These are phyloP conservation scores for Protodeltote pygarga DNA, from an alignment of 2,888 invertebrate genomes.

Conservation along the genomic window DNA sequence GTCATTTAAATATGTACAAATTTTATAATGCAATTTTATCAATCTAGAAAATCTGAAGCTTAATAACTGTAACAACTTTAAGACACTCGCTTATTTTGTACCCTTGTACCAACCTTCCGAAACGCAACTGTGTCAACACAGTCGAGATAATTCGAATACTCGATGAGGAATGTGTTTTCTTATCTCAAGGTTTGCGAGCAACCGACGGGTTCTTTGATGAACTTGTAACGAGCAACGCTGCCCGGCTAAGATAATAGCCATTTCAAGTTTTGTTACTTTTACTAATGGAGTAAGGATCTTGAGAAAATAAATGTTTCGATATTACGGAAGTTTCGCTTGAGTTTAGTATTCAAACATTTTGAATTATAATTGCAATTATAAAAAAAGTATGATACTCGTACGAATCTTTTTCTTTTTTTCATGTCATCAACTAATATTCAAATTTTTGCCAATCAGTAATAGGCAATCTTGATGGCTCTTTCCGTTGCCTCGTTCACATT, in stretches of 20 bases:
- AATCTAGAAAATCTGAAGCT: too few relatives aligned
- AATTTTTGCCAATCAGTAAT: too few relatives aligned
- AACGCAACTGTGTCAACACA: conserved; percentile 81
- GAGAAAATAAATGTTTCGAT: conserved; percentile 38
- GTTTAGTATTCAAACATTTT: background rate
- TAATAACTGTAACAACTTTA: too few relatives aligned
- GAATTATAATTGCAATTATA: background rate
- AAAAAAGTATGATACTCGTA: too few relatives aligned
- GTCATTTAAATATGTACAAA: too few relatives aligned
- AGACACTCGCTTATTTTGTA: conserved; percentile 33
- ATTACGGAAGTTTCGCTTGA: conserved; percentile 13
- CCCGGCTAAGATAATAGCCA: conserved; percentile 51
- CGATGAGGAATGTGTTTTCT: conserved; percentile 81
- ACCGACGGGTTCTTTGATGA: conserved; percentile 74
- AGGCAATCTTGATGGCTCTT: too few relatives aligned
- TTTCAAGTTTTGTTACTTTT: conserved; percentile 54
- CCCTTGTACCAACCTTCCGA: conserved; percentile 42
- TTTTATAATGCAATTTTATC: too few relatives aligned
- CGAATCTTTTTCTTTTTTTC: too few relatives aligned
- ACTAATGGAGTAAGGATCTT: conserved; percentile 41
- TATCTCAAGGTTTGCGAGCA: conserved; percentile 74
- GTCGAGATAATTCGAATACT: conserved; percentile 80
- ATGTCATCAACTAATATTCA: too few relatives aligned
- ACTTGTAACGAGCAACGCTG: conserved; percentile 60
- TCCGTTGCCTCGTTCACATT: too few relatives aligned